Percentiles rank a stretch among this genome's conserved stretches.
Conservation (phyloP, 1,140 invertebrate genomes). For the Lordiphosa collinella region DNA sequence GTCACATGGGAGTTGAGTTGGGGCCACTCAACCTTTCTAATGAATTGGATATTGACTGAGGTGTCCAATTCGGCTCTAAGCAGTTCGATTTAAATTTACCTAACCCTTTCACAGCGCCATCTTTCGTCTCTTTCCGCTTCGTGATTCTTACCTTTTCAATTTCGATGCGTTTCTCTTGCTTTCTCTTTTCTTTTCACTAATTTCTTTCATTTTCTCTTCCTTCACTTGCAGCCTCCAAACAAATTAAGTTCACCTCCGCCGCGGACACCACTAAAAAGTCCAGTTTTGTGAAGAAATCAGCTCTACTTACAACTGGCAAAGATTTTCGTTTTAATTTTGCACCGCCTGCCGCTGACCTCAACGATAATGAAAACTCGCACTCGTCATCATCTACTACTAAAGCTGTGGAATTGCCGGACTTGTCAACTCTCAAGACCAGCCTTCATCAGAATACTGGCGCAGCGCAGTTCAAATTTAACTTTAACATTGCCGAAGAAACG, state of each 20-base stretch:
- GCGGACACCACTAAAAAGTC: constrained; percentile 80
- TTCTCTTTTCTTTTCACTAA: not conserved
- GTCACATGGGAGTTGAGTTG: too few relatives aligned
- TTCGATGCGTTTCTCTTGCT: too few relatives aligned
- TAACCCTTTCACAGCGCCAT: too few relatives aligned
- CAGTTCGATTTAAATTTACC: too few relatives aligned
- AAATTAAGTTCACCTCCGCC: constrained; percentile 80
- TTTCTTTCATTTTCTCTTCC: not conserved
- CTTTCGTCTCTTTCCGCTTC: too few relatives aligned
- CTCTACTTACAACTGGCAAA: constrained; percentile 59
- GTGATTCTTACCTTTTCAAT: too few relatives aligned
- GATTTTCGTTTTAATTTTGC: constrained; percentile 80
- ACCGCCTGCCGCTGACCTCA: constrained; percentile 10
- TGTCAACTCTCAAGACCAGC: constrained; percentile 19
- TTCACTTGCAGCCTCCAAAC: constrained; percentile 49
- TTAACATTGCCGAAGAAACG: constrained; percentile 61
- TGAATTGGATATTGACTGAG: too few relatives aligned
- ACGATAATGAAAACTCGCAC: constrained; percentile 10
- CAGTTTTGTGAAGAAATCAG: constrained; percentile 82
- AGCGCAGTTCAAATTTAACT: constrained; percentile 82
- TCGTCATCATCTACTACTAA: not conserved
- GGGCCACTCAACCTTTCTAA: too few relatives aligned
- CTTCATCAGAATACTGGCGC: constrained; percentile 45
- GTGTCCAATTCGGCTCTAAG: too few relatives aligned
- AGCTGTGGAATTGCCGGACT: not conserved